phyloP scores from a whole-genome alignment of 1,140 invertebrate genomes.

The Philotrypesis tridentata region DNA sequence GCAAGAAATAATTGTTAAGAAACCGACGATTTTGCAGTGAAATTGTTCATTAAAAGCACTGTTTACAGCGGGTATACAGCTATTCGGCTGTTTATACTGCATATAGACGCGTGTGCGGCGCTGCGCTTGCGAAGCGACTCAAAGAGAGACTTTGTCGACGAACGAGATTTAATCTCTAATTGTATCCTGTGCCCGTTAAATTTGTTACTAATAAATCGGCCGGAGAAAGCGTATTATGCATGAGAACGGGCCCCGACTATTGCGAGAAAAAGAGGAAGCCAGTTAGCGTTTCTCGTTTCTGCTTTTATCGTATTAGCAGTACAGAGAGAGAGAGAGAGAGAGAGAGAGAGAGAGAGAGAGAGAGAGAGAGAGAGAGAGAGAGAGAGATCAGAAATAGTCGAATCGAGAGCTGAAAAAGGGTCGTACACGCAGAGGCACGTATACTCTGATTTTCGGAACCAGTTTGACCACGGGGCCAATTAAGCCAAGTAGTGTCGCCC shows the following conservation, averaged over 20 bases:
- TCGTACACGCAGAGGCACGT: too few species aligned
- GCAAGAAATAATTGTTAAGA: neutral
- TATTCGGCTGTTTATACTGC: too few species aligned
- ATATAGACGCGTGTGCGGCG: neutral
- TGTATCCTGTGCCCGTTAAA: neutral
- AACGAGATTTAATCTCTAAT: neutral
- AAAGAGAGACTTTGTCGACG: too few species aligned
- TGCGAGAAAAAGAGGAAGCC: neutral
- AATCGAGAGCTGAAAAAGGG: slow-evolving; percentile 34
- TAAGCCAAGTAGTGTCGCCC: slow-evolving; percentile 19
- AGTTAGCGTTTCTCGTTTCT: slow-evolving; percentile 17
- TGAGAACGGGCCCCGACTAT: neutral
- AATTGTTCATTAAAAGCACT: neutral
- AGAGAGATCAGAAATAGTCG: slow-evolving; percentile 23
- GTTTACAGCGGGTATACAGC: too few species aligned
- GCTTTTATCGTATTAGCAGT: too few species aligned
- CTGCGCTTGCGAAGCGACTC: too few species aligned
- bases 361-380: too few species aligned
- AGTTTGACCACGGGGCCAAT: slow-evolving; percentile 44
- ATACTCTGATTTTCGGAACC: slow-evolving; percentile 46
- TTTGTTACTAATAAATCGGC: slow-evolving; percentile 27
- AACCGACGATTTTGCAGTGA: neutral
- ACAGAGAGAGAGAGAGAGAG: too few species aligned
- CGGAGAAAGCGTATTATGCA: slow-evolving; percentile 1
- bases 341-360: too few species aligned